Percentiles rank a stretch among this genome's conserved stretches.
phyloP scores from a whole-genome alignment of 35 echinoderm and acorn worm genomes.

The Nesometra sesokonis region DNA sequence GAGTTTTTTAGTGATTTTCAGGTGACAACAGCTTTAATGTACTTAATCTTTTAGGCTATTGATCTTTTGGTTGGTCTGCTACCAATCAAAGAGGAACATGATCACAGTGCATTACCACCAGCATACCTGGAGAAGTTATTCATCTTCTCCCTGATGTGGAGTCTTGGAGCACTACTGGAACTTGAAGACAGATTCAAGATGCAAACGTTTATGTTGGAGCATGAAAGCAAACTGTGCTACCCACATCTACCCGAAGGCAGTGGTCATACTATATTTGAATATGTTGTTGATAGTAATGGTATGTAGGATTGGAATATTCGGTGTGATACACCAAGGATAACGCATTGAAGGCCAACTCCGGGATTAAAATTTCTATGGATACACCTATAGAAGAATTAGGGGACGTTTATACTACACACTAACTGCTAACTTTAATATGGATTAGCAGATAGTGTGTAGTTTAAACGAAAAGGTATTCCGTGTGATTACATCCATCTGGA shows the following conservation, averaged over 20 bases:
- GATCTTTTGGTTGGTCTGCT: constrained; percentile 77
- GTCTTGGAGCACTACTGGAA: constrained; percentile 85
- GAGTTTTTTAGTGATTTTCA: background rate
- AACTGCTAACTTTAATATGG: too few species aligned
- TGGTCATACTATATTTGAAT: constrained; percentile 91
- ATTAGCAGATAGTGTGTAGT: too few species aligned
- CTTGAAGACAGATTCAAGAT: constrained; percentile 89
- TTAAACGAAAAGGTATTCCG: too few species aligned
- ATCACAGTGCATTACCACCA: constrained; percentile 57
- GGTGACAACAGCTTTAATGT: background rate
- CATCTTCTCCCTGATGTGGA: constrained; percentile 98
- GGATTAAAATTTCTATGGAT: too few species aligned
- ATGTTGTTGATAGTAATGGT: constrained; percentile 75
- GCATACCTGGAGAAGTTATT: constrained; percentile 87
- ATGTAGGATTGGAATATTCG: too few species aligned
- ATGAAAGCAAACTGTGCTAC: constrained; percentile 67
- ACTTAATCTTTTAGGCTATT: constrained; percentile 35
- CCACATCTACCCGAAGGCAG: constrained; percentile 69
- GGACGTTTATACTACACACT: too few species aligned
- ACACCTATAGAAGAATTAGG: too few species aligned
- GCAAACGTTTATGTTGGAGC: constrained; percentile 74
- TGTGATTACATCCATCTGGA: too few species aligned
- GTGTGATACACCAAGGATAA: too few species aligned
- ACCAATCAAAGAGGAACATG: constrained; percentile 85
- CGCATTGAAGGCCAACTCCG: too few species aligned